Conservation (phyloP, 2,797 vertebrate genomes). For the Molothrus aeneus region DNA sequence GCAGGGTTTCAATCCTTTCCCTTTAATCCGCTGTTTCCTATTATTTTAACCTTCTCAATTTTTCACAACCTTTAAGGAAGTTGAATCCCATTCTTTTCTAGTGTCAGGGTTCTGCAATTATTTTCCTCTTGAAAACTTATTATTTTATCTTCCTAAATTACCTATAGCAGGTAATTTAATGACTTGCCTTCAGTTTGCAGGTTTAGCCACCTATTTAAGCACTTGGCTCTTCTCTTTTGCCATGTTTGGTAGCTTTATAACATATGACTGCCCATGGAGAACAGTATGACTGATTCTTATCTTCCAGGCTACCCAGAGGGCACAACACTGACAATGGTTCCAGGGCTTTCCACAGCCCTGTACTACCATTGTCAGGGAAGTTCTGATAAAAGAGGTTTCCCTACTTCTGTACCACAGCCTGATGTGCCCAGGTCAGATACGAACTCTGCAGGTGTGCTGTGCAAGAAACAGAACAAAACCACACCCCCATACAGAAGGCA, state of each 20-base stretch:
- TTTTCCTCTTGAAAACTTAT: background rate
- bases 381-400: background rate
- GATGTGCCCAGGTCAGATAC: background rate
- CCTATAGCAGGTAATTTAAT: background rate
- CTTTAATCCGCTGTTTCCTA: background rate
- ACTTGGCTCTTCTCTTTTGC: background rate
- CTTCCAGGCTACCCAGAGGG: background rate
- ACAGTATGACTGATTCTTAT: background rate
- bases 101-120: background rate
- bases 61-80: background rate
- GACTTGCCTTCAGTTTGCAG: background rate
- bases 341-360: background rate
- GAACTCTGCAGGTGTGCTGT: background rate
- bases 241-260: background rate
- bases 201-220: background rate
- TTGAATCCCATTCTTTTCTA: background rate
- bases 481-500: background rate
- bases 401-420: background rate
- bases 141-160: background rate
- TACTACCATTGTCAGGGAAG: background rate
- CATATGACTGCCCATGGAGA: background rate
- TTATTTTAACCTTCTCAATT: background rate
- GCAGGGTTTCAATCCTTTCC: background rate
- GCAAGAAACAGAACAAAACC: background rate
- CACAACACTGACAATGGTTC: background rate